phyloP scores from a whole-genome alignment of 2,797 vertebrate species.

The Nothura maculosa region DNA sequence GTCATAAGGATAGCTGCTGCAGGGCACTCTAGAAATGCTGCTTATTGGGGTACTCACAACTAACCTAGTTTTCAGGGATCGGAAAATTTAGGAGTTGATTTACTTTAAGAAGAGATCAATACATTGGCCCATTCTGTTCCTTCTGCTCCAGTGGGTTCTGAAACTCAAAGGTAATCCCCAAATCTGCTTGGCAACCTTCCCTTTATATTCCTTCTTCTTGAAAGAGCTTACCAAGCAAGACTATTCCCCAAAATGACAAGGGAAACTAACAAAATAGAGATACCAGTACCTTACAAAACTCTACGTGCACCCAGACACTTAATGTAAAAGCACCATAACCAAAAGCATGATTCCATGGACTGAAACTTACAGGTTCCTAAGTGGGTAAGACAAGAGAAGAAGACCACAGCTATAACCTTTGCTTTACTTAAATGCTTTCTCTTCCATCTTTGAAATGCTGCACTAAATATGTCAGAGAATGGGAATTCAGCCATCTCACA shows the following conservation, averaged over 20 bases:
- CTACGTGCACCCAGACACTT: no score
- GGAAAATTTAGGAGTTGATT: neutral
- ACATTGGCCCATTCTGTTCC: neutral
- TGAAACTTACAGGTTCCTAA: neutral
- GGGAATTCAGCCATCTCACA: neutral
- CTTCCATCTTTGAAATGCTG: neutral
- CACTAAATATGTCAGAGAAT: neutral
- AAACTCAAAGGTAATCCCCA: neutral
- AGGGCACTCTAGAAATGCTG: neutral
- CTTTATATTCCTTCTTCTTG: neutral
- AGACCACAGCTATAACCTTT: neutral
- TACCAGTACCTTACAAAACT: neutral
- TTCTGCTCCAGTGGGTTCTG: neutral
- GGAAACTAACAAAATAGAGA: neutral
- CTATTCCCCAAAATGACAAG: no score
- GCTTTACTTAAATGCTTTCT: neutral
- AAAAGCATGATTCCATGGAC: neutral
- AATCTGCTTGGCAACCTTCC: neutral
- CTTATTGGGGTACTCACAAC: neutral
- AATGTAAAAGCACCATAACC: neutral
- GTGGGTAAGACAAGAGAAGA: accelerated
- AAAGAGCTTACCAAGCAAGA: neutral
- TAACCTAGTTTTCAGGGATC: neutral
- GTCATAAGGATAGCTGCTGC: neutral
- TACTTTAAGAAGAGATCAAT: neutral